Base-by-base conservation (phyloP, 2,113 vertebrate genomes). In the Callipepla squamata region DNA sequence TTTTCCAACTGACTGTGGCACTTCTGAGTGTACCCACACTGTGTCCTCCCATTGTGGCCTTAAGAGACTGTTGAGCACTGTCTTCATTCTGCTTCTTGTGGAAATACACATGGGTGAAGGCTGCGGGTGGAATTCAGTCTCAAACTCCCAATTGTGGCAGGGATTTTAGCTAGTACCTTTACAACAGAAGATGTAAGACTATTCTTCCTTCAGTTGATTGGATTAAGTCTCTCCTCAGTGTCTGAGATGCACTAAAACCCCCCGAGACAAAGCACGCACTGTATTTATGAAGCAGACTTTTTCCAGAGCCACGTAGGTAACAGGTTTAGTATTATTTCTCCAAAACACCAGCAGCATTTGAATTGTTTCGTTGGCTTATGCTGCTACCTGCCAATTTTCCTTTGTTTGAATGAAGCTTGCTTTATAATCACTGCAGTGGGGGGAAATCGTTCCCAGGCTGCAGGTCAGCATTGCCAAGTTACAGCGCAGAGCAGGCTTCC, bases 321-420 rank as follows among this genome's bases (percentile, higher is more conserved):
- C 61, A 85, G 72, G 42, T 90, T 81, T 76, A 72, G 40, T 85
- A 36, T 69, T 80, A 47, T 63, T 90, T 80, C 70, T 87, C 47
- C 17, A 89, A 40, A 92, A 81, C 58, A 59, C 48, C 28, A 81
- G 30, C 77, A 89, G 61, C 62, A 65, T 79, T 87, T 89, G 80
- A 76, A 81, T 65, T 86, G 65, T 75, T 87, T 69, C 75, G 18
- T 58, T 22, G 69, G 58, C 44, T 79, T 72, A 3, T 40, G 36
- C 65, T 40, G 36, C 65, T 87, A 85, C 84, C 86, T 94, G 86
- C 77, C 91, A 69, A 4, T 88, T 93, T 90, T 86, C 69, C 66
- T 86, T 89, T 93, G 80, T 78, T 93, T 93, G 74, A 95, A 88
- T 61, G 51, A 48, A 90, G 44, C 75, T 88, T 80, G 83, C 36